A percentile compares a stretch with the other conserved stretches of the same genome.
These are phyloP conservation scores for Drosophila erecta DNA, from an alignment of 1,140 invertebrate genomes.

Conservation along the genomic window DNA sequence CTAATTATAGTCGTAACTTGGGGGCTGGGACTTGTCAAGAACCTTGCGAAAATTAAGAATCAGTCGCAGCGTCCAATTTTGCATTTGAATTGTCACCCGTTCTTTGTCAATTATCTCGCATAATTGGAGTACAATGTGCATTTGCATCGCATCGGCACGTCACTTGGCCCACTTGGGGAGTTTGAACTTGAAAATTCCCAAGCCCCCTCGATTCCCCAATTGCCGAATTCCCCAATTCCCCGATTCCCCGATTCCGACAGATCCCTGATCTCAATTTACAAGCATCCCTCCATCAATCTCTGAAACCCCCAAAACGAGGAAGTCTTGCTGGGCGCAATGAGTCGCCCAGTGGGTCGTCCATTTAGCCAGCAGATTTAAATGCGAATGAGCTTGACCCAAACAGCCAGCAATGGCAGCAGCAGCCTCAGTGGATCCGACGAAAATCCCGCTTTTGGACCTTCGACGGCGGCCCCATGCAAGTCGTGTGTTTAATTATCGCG, in stretches of 20 bases:
- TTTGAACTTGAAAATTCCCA: slow-evolving; percentile 59
- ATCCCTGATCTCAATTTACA: slow-evolving; percentile 28
- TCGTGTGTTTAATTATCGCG: slow-evolving; percentile 72
- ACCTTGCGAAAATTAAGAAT: slow-evolving; percentile 39
- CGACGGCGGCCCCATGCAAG: slow-evolving; percentile 29
- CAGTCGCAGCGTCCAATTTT: slow-evolving; percentile 43
- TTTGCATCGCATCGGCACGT: slow-evolving; percentile 38
- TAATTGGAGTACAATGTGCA: slow-evolving; percentile 75
- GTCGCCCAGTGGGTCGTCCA: slow-evolving; percentile 58
- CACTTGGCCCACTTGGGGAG: slow-evolving; percentile 59
- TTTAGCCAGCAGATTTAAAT: slow-evolving; percentile 67
- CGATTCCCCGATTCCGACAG: neutral
- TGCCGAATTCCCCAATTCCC: neutral
- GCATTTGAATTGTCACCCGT: slow-evolving; percentile 72
- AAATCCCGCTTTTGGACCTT: slow-evolving; percentile 25
- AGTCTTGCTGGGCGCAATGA: slow-evolving; percentile 75
- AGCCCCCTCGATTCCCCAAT: neutral
- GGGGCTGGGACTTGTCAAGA: slow-evolving; percentile 31
- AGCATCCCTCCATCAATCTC: slow-evolving; percentile 17
- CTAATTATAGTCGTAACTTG: slow-evolving; percentile 55
- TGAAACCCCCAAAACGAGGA: slow-evolving; percentile 54
- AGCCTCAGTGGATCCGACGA: slow-evolving; percentile 9
- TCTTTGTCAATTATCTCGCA: slow-evolving; percentile 66
- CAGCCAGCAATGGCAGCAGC: slow-evolving; percentile 45
- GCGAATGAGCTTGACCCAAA: slow-evolving; percentile 78